Evolutionary conservation across 2,113 vertebrate genomes (phyloP).

Genomic region (Etheostoma spectabile): DNA sequence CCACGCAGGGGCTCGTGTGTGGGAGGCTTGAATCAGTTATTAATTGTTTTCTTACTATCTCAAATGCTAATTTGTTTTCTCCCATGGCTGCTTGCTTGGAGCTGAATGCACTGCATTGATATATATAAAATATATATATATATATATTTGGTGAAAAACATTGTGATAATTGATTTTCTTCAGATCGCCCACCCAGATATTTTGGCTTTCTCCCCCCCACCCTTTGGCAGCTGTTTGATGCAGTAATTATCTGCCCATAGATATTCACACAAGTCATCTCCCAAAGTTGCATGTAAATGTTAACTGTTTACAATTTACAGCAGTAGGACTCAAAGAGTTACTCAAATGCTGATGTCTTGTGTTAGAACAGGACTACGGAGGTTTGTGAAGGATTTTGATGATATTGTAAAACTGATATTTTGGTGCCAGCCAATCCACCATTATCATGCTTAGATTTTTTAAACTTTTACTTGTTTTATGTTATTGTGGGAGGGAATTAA

Average conservation of each 20-base stretch:
- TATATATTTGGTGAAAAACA: too few relatives aligned
- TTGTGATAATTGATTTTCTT: too few relatives aligned
- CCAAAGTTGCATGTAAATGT: neutral
- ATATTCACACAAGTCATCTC: neutral
- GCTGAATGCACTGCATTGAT: conserved; percentile 1
- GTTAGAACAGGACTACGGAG: neutral
- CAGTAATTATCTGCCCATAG: neutral
- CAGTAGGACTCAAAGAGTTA: neutral
- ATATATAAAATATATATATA: too few relatives aligned
- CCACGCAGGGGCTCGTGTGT: conserved; percentile 31
- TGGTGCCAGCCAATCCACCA: neutral
- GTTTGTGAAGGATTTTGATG: neutral
- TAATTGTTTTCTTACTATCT: conserved; percentile 55
- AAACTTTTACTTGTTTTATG: conserved; percentile 8
- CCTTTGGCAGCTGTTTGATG: neutral
- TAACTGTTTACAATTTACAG: neutral
- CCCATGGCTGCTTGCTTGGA: neutral
- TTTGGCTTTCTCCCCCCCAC: neutral
- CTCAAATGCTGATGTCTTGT: neutral
- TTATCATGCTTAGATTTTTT: conserved; percentile 9
- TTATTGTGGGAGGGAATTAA: conserved; percentile 30
- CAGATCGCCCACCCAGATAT: too few relatives aligned
- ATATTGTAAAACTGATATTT: conserved; percentile 1
- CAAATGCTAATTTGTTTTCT: conserved; percentile 34
- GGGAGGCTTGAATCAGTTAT: conserved; percentile 28